A percentile compares a stretch with the other conserved stretches of the same genome.
Conservation (phyloP, 2,888 invertebrate species). For the Synanthedon vespiformis region DNA sequence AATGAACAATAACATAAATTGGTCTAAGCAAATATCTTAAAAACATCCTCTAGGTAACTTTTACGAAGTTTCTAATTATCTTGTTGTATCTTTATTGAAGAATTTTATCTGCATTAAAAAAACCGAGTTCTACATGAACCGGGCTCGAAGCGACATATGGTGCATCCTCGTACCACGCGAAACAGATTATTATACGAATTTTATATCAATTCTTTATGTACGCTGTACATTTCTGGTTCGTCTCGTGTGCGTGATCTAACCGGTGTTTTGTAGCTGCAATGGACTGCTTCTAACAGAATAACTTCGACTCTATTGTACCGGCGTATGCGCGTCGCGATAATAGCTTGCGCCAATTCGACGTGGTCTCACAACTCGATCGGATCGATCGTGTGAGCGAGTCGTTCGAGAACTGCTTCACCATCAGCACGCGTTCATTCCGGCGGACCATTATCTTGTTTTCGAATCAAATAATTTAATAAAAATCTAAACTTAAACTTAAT, state of each 20-base stretch:
- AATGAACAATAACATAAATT: no score
- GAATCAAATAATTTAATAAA: no score
- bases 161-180: slow-evolving; percentile 9
- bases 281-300: not conserved
- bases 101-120: slow-evolving; percentile 5
- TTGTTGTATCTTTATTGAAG: not conserved
- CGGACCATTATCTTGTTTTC: no score
- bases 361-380: not conserved
- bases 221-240: slow-evolving; percentile 6
- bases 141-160: slow-evolving; percentile 11
- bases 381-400: slow-evolving; percentile 1
- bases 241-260: not conserved
- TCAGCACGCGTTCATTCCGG: no score
- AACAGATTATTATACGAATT: not conserved
- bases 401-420: no score
- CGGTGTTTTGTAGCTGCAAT: not conserved
- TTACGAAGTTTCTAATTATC: no score
- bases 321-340: slow-evolving; percentile 50
- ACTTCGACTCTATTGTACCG: slow-evolving; percentile 8
- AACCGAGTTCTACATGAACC: not conserved
- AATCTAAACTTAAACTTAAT: no score
- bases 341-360: slow-evolving; percentile 27
- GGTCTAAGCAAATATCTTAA: no score
- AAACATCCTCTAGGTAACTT: no score
- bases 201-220: not conserved